Evolutionary conservation across 2,888 invertebrate species (phyloP), one percentile per base, ranked within the genome.

Genomic region (Apantesis nais): DNA sequence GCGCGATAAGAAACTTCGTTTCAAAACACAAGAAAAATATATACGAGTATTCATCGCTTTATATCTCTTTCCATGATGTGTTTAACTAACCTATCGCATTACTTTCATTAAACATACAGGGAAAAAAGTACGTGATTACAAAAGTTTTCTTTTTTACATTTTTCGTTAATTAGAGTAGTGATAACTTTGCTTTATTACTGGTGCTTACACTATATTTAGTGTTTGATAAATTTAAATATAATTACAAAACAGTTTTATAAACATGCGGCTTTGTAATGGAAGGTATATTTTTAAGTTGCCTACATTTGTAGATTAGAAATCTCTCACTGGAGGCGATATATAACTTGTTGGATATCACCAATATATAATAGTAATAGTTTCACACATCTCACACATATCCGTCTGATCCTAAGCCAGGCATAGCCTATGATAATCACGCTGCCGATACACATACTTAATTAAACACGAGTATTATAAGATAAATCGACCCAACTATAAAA

Each of bases 211-310:
- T 55, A 16, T 71, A 37, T 55, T 73, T 73, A 71, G 29, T 58
- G 11, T 16, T 64, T 82, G 82, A 80, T 75, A 67, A 74, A 82
- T 80, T 72, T 66, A 58, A 77, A 74, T 74, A 72, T 81, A 78
- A 82, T 80, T 74, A 74, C 68, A 62, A 29, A 44, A 41, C 19
- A 41, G 58, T 58, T 58, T 58, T 29, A 8, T 29, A 7, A 29
- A 16, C 9, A 55, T 25, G 55, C 12, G 25, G 12, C 0, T 48
- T 55, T 55, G 29, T 3, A 55, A 55, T 55, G 55, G 29, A 25
- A 55, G 25, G 25, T 55, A 14, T 55, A 25, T 55, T 25, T 55
- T 55, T 55, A 55, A 55, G n/a, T 29, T 55, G 3, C 12, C 11
- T 5, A 55, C 55, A 25, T 55, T 55, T 25, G 25, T 55, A 55